Evolutionary conservation across 64 coral and sea anemone species (phyloP).

Genomic region (Exaiptasia diaphana): DNA sequence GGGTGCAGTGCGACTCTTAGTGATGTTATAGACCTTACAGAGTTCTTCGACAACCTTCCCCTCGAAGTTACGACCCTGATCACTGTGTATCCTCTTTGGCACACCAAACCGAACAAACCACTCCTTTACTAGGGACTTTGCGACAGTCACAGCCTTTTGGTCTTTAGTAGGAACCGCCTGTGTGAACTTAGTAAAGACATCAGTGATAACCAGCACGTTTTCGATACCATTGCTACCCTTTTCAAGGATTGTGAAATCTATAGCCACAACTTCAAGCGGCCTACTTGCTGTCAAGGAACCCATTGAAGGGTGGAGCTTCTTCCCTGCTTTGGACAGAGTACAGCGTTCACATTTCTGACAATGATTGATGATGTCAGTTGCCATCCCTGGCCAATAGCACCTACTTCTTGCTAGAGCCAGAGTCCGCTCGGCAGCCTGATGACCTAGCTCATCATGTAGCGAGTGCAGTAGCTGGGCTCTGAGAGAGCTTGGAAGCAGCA

Average conservation of each 20-base stretch:
- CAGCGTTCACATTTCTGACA: constrained; percentile 45
- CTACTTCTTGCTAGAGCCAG: not conserved
- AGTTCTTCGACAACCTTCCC: constrained; percentile 36
- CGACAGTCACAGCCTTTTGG: constrained; percentile 47
- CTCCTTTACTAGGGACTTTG: constrained; percentile 37
- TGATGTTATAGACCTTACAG: constrained; percentile 31
- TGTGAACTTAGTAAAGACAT: constrained; percentile 57
- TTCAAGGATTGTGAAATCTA: constrained; percentile 63
- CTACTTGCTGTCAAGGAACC: constrained; percentile 48
- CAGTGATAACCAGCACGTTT: constrained; percentile 47
- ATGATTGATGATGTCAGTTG: constrained; percentile 15
- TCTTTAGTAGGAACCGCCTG: constrained; percentile 19
- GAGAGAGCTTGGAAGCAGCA: not conserved
- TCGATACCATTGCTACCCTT: constrained; percentile 13
- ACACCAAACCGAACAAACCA: constrained; percentile 48
- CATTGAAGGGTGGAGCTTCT: constrained; percentile 30
- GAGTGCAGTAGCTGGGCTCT: not conserved
- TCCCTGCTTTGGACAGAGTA: constrained; percentile 60
- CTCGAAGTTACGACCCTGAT: constrained; percentile 51
- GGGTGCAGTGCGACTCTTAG: constrained; percentile 27
- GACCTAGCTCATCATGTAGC: not conserved
- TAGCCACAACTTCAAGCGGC: constrained; percentile 45
- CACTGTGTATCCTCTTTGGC: constrained; percentile 28
- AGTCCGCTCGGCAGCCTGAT: constrained; percentile 4
- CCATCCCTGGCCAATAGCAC: constrained; percentile 56